Percentiles rank a stretch among this genome's conserved stretches.
phyloP scores from a whole-genome alignment of 1,140 invertebrate species.

The Drosophila pseudoobscura region DNA sequence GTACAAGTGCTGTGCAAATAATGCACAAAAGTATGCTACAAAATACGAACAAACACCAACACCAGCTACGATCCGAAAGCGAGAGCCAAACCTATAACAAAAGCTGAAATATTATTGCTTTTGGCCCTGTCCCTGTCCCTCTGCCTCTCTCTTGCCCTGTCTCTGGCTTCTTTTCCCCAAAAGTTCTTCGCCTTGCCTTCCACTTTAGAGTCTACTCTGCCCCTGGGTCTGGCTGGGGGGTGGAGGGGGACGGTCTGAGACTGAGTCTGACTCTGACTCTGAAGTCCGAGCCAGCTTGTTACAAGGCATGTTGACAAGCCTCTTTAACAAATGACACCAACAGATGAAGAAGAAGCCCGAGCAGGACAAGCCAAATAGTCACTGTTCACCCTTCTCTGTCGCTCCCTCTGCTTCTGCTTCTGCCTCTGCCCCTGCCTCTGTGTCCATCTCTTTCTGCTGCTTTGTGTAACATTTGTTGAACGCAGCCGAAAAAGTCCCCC shows the following conservation, averaged over 20 bases:
- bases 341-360: slow-evolving; percentile 55
- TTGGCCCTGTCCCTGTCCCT: slow-evolving; percentile 24
- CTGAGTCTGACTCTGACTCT: slow-evolving; percentile 25
- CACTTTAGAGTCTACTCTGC: slow-evolving; percentile 12
- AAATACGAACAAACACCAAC: slow-evolving; percentile 70
- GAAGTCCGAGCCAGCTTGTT: slow-evolving; percentile 74
- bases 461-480: slow-evolving; percentile 75
- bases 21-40: slow-evolving; percentile 78
- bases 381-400: slow-evolving; percentile 26
- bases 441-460: slow-evolving; percentile 14
- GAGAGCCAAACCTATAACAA: slow-evolving; percentile 73
- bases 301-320: slow-evolving; percentile 81
- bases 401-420: neutral
- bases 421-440: no score
- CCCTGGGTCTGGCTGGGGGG: slow-evolving; percentile 5
- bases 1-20: slow-evolving; percentile 78
- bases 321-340: slow-evolving; percentile 82
- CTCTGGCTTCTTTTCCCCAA: slow-evolving; percentile 16
- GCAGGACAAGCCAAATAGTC: slow-evolving; percentile 65
- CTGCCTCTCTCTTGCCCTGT: no score
- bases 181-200: slow-evolving; percentile 31
- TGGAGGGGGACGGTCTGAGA: slow-evolving; percentile 1
- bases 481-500: slow-evolving; percentile 59
- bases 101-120: slow-evolving; percentile 80
- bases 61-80: slow-evolving; percentile 31